Evolutionary conservation across 92 coral and sea anemone species (phyloP).

Genomic region (Ricordea florida): DNA sequence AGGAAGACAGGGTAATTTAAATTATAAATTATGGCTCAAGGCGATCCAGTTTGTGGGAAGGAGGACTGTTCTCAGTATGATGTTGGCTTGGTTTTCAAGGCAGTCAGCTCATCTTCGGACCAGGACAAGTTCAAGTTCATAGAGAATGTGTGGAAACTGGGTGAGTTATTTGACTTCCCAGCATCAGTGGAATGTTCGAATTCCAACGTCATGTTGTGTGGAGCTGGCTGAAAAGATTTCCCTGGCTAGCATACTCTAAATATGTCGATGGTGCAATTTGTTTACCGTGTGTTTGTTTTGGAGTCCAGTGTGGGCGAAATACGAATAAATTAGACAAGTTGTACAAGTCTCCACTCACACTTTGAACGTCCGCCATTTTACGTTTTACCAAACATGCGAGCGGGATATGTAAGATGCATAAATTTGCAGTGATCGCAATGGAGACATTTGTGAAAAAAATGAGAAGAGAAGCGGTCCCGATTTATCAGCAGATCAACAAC

Average conservation of each 20-base stretch:
- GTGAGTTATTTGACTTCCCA: conserved; percentile 50
- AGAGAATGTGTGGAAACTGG: conserved; percentile 59
- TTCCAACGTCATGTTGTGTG: conserved; percentile 24
- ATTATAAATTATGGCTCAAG: conserved; percentile 4
- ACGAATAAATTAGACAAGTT: conserved; percentile 31
- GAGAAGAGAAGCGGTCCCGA: too few relatives aligned
- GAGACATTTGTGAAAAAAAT: too few relatives aligned
- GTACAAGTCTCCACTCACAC: conserved; percentile 22
- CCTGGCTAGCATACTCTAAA: conserved; percentile 58
- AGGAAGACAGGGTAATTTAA: background rate
- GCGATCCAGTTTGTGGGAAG: conserved; percentile 28
- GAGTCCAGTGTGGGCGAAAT: conserved; percentile 42
- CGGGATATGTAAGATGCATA: conserved; percentile 30
- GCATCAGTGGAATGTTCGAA: conserved; percentile 33
- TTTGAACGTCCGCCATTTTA: conserved; percentile 39
- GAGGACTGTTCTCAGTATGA: conserved; percentile 43
- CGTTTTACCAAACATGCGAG: conserved; percentile 38
- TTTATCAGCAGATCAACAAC: too few relatives aligned
- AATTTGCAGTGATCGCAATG: too few relatives aligned
- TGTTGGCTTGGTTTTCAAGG: conserved; percentile 29
- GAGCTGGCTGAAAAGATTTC: conserved; percentile 49
- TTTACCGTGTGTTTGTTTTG: conserved; percentile 51
- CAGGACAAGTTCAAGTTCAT: conserved; percentile 47
- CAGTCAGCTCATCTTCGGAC: conserved; percentile 23
- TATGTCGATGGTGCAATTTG: conserved; percentile 46